phyloP scores from a whole-genome alignment of 2,888 invertebrate species.

The Chrysopilus asiliformis region DNA sequence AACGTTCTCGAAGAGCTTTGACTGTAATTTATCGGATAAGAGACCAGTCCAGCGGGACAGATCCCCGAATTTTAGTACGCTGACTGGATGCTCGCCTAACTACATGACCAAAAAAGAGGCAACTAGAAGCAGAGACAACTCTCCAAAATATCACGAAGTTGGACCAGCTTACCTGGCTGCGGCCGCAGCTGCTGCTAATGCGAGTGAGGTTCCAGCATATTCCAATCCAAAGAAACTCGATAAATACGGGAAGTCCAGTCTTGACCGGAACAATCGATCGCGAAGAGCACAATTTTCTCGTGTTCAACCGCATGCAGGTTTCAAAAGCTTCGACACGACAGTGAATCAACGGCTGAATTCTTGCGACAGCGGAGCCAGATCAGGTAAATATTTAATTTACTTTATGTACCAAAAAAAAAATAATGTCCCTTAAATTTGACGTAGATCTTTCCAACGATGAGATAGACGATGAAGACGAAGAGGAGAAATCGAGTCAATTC shows the following conservation, averaged over 20 bases:
- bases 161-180: conserved; percentile 25
- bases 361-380: conserved; percentile 38
- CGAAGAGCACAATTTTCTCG: conserved; percentile 45
- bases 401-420: background rate
- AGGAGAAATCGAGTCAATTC: conserved; percentile 29
- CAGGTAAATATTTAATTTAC: conserved; percentile 24
- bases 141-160: conserved; percentile 31
- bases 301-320: conserved; percentile 36
- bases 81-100: conserved; percentile 35
- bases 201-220: conserved; percentile 29
- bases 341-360: conserved; percentile 35
- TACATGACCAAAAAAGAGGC: conserved; percentile 33
- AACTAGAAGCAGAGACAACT: conserved; percentile 30
- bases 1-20: conserved; percentile 35
- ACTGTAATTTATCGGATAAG: conserved; percentile 31
- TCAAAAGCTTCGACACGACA: conserved; percentile 47
- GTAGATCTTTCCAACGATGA: conserved; percentile 42
- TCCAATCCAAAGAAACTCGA: conserved; percentile 24
- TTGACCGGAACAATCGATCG: conserved; percentile 34
- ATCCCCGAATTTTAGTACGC: conserved; percentile 31
- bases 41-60: conserved; percentile 23
- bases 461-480: conserved; percentile 40
- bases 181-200: conserved; percentile 14
- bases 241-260: conserved; percentile 19
- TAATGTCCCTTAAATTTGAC: too few species aligned